These are phyloP conservation scores for Troilus luridus DNA, from an alignment of 2,888 invertebrate genomes.

Conservation along the genomic window DNA sequence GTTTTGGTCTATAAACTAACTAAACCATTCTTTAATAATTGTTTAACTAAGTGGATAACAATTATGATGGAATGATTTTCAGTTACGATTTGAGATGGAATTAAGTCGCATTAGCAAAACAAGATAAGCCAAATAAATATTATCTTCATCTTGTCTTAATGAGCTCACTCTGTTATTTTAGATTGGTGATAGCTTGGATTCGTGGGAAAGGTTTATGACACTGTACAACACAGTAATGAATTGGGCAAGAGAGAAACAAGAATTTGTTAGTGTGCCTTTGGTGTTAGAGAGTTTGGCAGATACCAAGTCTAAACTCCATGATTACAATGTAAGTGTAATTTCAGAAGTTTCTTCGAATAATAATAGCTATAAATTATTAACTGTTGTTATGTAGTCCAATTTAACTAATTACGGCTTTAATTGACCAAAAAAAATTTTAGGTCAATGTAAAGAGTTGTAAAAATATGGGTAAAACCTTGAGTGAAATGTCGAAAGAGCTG, in stretches of 20 bases:
- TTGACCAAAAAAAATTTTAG: conserved; percentile 69
- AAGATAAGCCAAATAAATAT: conserved; percentile 36
- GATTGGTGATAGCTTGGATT: conserved; percentile 89
- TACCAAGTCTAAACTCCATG: conserved; percentile 87
- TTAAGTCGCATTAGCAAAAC: too few relatives aligned
- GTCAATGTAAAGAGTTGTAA: conserved; percentile 91
- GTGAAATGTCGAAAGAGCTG: conserved; percentile 92
- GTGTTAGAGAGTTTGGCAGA: conserved; percentile 84
- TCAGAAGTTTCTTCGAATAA: background rate
- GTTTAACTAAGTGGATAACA: too few relatives aligned
- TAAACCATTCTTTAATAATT: too few relatives aligned
- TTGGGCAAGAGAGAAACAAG: conserved; percentile 87
- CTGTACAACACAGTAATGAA: conserved; percentile 85
- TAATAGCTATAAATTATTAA: background rate
- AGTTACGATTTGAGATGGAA: too few relatives aligned
- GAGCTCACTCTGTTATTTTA: conserved; percentile 64
- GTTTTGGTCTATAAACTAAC: too few relatives aligned
- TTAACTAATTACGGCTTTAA: background rate
- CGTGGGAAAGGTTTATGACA: conserved; percentile 88
- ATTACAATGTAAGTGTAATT: conserved; percentile 80
- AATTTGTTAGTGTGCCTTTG: conserved; percentile 84
- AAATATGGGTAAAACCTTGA: conserved; percentile 87
- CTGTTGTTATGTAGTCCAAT: conserved; percentile 5
- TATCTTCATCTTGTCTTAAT: conserved; percentile 53
- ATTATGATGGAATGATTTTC: too few relatives aligned